These are phyloP conservation scores for Polyploca ridens DNA, from an alignment of 2,888 invertebrate species.

Conservation along the genomic window DNA sequence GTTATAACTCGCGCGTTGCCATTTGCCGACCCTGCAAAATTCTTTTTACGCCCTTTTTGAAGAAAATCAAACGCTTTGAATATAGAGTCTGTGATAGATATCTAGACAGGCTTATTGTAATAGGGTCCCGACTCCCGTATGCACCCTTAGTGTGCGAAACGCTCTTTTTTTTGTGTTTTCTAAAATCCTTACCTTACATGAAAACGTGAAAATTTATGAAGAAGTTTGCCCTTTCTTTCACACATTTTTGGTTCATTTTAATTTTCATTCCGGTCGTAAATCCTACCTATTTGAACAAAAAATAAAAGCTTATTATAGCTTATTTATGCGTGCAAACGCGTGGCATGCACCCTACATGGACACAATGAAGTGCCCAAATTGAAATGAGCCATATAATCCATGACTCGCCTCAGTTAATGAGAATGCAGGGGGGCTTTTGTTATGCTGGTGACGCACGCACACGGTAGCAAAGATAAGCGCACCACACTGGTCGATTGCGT, in stretches of 20 bases:
- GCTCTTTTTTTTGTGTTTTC: no score
- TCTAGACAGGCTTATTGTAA: no score
- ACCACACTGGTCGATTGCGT: constrained; percentile 16
- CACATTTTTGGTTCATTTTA: no score
- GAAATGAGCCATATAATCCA: constrained; percentile 3
- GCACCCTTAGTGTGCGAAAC: no score
- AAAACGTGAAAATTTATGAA: not conserved
- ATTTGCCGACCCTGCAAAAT: no score
- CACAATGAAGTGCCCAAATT: constrained; percentile 9
- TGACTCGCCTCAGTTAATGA: constrained; percentile 1
- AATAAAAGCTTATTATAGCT: not conserved
- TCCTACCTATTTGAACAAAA: not conserved
- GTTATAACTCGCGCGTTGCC: no score
- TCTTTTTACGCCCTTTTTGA: no score
- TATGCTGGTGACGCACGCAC: constrained; percentile 35
- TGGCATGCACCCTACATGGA: not conserved
- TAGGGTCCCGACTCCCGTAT: no score
- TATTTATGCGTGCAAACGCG: not conserved
- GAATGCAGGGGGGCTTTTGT: constrained; percentile 23
- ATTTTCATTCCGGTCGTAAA: not conserved
- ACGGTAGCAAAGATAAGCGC: constrained; percentile 50
- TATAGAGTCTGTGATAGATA: no score
- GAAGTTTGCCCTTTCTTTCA: no score
- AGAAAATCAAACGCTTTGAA: no score
- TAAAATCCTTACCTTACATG: no score